These are phyloP conservation scores for Cassiopea andromeda DNA, from an alignment of 30 jellyfish, hydroid and myxozoan species.

Conservation along the genomic window DNA sequence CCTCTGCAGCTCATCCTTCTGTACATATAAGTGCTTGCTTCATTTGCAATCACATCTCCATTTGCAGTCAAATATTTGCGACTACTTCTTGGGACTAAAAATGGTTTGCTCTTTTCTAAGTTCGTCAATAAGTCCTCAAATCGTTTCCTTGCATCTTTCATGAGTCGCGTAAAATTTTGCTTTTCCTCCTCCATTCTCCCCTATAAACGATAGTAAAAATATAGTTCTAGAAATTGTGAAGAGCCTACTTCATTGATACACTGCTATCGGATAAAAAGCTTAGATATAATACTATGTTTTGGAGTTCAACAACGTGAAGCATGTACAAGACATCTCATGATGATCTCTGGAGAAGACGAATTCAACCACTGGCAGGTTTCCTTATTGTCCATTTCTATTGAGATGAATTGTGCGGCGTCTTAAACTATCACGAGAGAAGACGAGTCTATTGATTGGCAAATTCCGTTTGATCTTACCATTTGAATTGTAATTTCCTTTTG, in stretches of 20 bases:
- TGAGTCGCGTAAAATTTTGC: constrained; percentile 51
- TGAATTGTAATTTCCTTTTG: not conserved
- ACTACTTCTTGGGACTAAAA: constrained; percentile 21
- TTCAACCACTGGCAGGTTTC: constrained; percentile 23
- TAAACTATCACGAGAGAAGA: not conserved
- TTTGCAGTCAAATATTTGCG: constrained; percentile 38
- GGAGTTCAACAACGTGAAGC: not conserved
- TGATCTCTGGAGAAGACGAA: not conserved
- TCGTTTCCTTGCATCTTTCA: constrained; percentile 72
- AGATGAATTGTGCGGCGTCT: constrained; percentile 17
- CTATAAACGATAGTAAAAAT: constrained; percentile 16
- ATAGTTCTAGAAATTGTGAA: not conserved
- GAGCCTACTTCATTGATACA: not conserved
- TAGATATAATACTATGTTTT: not conserved
- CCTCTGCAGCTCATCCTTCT: constrained; percentile 31
- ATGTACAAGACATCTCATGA: not conserved
- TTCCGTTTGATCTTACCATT: not conserved
- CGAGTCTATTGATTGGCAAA: constrained; percentile 32
- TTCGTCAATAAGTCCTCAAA: constrained; percentile 42
- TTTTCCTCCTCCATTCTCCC: constrained; percentile 72
- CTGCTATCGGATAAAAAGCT: not conserved
- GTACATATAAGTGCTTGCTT: constrained; percentile 23
- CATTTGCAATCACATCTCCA: not conserved
- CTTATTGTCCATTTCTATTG: constrained; percentile 22
- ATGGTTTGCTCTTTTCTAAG: constrained; percentile 59